phyloP scores from a whole-genome alignment of 2,113 vertebrate species.

The Corythaeola cristata region DNA sequence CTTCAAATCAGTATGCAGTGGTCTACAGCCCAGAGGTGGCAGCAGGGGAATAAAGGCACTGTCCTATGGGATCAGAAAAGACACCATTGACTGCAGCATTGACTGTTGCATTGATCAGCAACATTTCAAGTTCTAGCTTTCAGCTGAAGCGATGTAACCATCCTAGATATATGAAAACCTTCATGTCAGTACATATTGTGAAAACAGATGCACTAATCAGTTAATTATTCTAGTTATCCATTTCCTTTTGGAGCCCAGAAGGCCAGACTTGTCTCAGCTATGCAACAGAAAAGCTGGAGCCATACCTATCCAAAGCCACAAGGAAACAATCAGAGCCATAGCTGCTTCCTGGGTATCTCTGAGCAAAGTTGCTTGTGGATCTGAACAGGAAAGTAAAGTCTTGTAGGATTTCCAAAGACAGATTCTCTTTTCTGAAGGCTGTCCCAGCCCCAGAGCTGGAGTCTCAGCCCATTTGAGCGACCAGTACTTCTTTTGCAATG shows the following conservation, averaged over 20 bases:
- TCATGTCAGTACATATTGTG: neutral
- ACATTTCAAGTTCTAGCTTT: neutral
- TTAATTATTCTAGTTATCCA: neutral
- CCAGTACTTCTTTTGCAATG: neutral
- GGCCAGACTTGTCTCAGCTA: neutral
- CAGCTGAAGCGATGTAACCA: neutral
- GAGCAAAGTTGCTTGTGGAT: neutral
- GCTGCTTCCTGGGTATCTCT: neutral
- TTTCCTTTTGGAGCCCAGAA: neutral
- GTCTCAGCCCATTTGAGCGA: neutral
- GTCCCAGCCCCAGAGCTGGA: neutral
- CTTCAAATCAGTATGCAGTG: neutral
- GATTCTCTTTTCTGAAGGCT: neutral
- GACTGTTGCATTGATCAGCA: neutral
- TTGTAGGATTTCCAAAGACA: neutral
- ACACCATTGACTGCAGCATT: neutral
- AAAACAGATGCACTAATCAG: neutral
- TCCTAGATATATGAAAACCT: neutral
- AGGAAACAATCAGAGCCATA: neutral
- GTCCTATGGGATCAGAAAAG: neutral
- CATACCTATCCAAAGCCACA: neutral
- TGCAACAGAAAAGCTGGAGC: neutral
- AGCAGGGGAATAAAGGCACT: neutral
- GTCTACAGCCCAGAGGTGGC: neutral
- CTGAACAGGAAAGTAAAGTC: neutral